Conservation (phyloP, 2,113 vertebrate genomes). For the Leucopsar rothschildi region DNA sequence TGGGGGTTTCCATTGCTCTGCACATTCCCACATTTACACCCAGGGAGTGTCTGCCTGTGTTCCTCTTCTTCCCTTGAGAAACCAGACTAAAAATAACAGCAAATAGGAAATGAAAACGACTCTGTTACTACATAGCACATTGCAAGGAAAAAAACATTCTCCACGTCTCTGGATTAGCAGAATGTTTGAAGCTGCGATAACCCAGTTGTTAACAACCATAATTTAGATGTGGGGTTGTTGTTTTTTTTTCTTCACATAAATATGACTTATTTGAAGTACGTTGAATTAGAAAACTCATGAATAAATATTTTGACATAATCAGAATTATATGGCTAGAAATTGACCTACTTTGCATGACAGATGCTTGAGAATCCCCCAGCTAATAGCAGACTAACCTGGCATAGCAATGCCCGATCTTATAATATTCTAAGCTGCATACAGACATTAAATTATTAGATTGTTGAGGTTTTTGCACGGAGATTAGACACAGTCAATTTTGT, state of each 20-base stretch:
- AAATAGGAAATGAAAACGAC: not conserved
- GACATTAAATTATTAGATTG: constrained; percentile 57
- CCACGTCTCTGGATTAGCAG: not conserved
- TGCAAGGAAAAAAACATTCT: not conserved
- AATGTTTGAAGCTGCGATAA: constrained; percentile 33
- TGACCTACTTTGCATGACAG: constrained; percentile 74
- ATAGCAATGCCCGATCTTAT: constrained; percentile 54
- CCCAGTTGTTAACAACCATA: constrained; percentile 21
- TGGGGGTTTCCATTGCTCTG: not conserved
- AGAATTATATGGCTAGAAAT: constrained; percentile 70
- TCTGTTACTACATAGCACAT: not conserved
- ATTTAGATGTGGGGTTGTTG: constrained; percentile 1
- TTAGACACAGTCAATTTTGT: constrained; percentile 57
- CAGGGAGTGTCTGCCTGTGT: not conserved
- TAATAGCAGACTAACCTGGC: constrained; percentile 70
- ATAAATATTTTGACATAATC: constrained; percentile 76
- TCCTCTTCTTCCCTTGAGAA: not conserved
- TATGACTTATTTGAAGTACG: constrained; percentile 62
- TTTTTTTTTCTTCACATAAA: constrained; percentile 26
- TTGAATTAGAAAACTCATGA: constrained; percentile 70
- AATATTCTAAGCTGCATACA: constrained; percentile 47
- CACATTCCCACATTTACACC: not conserved
- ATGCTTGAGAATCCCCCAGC: constrained; percentile 64
- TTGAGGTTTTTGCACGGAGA: not conserved
- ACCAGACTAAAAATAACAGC: not conserved